Conservation (phyloP, 2,888 invertebrate genomes). For the Xestobium rufovillosum region DNA sequence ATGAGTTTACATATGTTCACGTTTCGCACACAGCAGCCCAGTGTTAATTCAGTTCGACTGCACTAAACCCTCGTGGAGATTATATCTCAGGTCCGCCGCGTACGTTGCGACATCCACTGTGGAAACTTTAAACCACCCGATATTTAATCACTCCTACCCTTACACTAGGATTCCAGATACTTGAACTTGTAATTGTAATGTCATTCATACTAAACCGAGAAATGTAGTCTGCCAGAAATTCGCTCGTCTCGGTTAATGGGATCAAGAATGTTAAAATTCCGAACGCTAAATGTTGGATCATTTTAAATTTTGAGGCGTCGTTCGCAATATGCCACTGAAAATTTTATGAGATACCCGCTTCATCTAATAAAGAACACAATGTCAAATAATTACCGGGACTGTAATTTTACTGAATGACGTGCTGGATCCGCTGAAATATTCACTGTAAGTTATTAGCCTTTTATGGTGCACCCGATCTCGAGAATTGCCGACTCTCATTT, state of each 20-base stretch:
- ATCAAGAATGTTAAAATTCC: conserved; percentile 32
- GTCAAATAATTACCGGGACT: too few relatives aligned
- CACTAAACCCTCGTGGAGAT: conserved; percentile 9
- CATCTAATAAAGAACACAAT: conserved; percentile 1
- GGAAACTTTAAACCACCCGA: conserved; percentile 25
- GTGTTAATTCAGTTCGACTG: conserved; percentile 10
- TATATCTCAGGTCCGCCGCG: conserved; percentile 21
- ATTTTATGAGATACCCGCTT: conserved; percentile 20
- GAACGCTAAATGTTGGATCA: conserved; percentile 25
- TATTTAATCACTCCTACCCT: conserved; percentile 26
- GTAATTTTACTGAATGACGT: too few relatives aligned
- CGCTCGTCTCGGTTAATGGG: conserved; percentile 28
- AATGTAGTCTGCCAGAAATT: conserved; percentile 21
- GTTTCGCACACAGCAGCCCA: conserved; percentile 20
- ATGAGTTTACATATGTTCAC: conserved; percentile 31
- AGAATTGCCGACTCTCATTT: too few relatives aligned
- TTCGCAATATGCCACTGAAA: conserved; percentile 24
- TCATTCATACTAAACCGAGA: conserved; percentile 27
- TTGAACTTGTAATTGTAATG: conserved; percentile 30
- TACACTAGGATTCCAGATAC: conserved; percentile 25
- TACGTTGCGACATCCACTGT: conserved; percentile 20
- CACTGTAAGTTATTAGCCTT: too few relatives aligned
- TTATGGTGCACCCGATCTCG: too few relatives aligned
- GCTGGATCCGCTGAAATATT: too few relatives aligned
- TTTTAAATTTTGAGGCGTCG: conserved; percentile 21